These are phyloP conservation scores for Morus bassanus DNA, from an alignment of 2,797 vertebrate genomes.

Conservation along the genomic window DNA sequence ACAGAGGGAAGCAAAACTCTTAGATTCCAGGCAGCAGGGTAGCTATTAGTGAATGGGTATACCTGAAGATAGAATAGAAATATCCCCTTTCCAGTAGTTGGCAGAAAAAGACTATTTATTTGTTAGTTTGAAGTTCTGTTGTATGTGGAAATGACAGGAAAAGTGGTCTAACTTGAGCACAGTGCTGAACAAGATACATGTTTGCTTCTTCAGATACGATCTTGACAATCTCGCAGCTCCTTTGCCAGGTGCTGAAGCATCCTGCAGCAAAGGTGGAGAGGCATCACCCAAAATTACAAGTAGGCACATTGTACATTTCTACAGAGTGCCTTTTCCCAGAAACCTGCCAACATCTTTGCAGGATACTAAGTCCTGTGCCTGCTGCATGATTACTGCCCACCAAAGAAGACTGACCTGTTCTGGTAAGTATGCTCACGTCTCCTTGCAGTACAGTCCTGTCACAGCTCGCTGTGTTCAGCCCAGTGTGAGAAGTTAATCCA, in stretches of 20 bases:
- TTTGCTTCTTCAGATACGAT: background rate
- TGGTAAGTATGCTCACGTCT: background rate
- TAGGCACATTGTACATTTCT: background rate
- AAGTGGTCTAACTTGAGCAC: background rate
- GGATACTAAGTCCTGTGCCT: background rate
- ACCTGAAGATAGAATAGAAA: background rate
- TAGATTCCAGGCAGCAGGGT: background rate
- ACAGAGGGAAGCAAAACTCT: background rate
- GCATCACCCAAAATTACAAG: background rate
- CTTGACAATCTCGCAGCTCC: background rate
- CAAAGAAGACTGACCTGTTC: background rate
- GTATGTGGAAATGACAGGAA: background rate
- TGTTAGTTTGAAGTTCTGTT: background rate
- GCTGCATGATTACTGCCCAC: background rate
- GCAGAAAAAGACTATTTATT: background rate
- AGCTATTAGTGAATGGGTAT: background rate
- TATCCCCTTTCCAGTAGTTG: background rate
- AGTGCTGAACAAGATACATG: background rate
- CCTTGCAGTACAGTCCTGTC: background rate
- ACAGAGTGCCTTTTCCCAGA: background rate
- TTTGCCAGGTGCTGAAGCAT: background rate
- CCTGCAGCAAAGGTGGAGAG: background rate
- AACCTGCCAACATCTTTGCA: background rate
- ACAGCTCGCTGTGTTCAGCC: background rate
- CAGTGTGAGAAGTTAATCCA: background rate